Conservation (phyloP, 2,113 vertebrate genomes). For the Rhipidura dahli region DNA sequence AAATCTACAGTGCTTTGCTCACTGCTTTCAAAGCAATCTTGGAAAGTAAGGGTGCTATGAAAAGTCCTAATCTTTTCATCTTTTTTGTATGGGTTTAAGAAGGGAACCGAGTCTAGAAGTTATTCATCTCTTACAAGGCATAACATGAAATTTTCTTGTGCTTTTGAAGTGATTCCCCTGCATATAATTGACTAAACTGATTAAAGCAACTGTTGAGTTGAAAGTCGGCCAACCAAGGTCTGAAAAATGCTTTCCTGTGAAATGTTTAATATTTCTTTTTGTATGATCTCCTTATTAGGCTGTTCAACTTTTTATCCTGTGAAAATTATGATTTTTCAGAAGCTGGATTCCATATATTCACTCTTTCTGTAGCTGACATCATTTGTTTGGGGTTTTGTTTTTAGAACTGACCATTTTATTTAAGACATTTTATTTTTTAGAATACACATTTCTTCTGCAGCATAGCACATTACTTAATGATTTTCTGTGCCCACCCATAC, state of each 20-base stretch:
- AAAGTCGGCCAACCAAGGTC: conserved; percentile 39
- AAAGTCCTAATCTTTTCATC: conserved; percentile 53
- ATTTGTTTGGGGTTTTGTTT: neutral
- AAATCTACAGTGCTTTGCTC: neutral
- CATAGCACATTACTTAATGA: neutral
- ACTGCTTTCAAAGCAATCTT: conserved; percentile 19
- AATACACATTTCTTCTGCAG: neutral
- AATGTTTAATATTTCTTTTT: conserved; percentile 54
- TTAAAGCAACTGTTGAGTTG: conserved; percentile 59
- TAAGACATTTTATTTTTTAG: neutral
- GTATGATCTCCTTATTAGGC: conserved; percentile 11
- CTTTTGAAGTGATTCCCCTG: conserved; percentile 57
- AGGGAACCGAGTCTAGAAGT: conserved; percentile 8
- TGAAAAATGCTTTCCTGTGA: conserved; percentile 46
- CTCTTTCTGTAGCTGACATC: neutral
- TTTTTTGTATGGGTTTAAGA: conserved; percentile 21
- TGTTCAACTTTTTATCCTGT: neutral
- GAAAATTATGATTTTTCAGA: neutral
- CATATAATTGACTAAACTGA: conserved; percentile 65
- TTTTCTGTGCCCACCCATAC: neutral
- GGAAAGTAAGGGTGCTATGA: neutral
- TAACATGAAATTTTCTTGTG: conserved; percentile 34
- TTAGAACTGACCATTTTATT: neutral
- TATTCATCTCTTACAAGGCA: conserved; percentile 47
- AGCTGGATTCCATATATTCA: neutral